Evolutionary conservation across 2,797 vertebrate species (phyloP).

Genomic region (Enteromius radiatus): DNA sequence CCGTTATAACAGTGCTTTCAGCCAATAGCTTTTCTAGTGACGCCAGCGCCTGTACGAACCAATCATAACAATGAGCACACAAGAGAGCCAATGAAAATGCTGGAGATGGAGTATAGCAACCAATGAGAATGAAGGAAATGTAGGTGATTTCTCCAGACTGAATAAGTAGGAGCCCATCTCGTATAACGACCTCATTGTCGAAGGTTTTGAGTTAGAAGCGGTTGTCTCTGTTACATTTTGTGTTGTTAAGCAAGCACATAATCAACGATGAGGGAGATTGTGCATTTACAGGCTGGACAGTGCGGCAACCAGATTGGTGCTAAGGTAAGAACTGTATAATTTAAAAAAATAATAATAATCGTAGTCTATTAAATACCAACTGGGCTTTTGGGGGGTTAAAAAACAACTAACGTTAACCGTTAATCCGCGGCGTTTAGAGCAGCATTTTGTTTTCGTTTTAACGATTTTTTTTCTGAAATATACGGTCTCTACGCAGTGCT

Average conservation of each 20-base stretch:
- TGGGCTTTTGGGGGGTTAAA: neutral
- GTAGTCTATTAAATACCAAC: neutral
- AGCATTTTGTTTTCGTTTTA: too few species aligned
- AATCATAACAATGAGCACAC: conserved; percentile 10
- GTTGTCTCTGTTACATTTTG: neutral
- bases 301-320: conserved; percentile 76
- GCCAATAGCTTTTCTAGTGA: conserved; percentile 34
- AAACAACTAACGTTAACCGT: too few species aligned
- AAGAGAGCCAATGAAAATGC: conserved; percentile 28
- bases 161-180: conserved; percentile 48
- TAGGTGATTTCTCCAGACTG: conserved; percentile 30
- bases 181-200: conserved; percentile 19
- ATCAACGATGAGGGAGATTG: conserved; percentile 79
- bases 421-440: neutral
- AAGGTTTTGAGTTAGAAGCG: neutral
- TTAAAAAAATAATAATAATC: neutral
- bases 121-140: conserved; percentile 45
- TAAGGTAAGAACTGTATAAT: conserved; percentile 55
- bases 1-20: conserved; percentile 15
- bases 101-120: conserved; percentile 4
- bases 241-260: neutral
- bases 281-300: conserved; percentile 83
- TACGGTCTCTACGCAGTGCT: rapidly evolving
- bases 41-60: neutral
- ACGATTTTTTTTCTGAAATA: rapidly evolving